These are phyloP conservation scores for Bombus waltoni DNA, from an alignment of 1,140 invertebrate species.

Conservation along the genomic window DNA sequence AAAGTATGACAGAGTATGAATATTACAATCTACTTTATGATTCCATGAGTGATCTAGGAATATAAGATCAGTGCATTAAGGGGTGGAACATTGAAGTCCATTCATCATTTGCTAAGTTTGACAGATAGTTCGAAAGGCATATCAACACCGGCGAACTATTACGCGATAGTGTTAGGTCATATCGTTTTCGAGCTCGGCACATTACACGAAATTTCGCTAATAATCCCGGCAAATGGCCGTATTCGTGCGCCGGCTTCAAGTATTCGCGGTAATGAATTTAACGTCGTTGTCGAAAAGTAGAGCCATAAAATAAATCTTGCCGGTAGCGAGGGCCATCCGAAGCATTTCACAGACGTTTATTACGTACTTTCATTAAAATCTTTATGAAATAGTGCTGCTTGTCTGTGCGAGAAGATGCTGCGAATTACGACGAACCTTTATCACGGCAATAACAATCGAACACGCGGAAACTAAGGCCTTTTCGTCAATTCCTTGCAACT, in stretches of 20 bases:
- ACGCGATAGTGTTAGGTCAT: slow-evolving; percentile 15
- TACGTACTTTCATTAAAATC: slow-evolving; percentile 73
- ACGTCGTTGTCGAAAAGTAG: slow-evolving; percentile 72
- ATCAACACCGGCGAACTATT: background rate
- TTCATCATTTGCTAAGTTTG: background rate
- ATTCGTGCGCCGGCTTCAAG: slow-evolving; percentile 45
- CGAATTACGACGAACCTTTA: slow-evolving; percentile 29
- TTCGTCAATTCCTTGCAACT: background rate
- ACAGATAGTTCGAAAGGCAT: slow-evolving; percentile 2
- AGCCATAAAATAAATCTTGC: slow-evolving; percentile 70
- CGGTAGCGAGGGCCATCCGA: slow-evolving; percentile 39
- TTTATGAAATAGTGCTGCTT: slow-evolving; percentile 64
- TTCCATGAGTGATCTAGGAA: background rate
- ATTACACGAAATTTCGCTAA: slow-evolving; percentile 65
- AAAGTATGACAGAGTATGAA: background rate
- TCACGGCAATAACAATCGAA: slow-evolving; percentile 51
- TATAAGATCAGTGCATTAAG: background rate
- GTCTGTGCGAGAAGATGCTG: slow-evolving; percentile 45
- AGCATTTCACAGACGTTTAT: slow-evolving; percentile 71
- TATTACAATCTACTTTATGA: background rate
- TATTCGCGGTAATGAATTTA: slow-evolving; percentile 72
- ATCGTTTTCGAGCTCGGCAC: slow-evolving; percentile 38
- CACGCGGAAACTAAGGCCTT: background rate
- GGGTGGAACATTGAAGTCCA: background rate
- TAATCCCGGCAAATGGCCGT: slow-evolving; percentile 66